phyloP scores from a whole-genome alignment of 1,140 invertebrate species.

The Ceratosolen solmsi region DNA sequence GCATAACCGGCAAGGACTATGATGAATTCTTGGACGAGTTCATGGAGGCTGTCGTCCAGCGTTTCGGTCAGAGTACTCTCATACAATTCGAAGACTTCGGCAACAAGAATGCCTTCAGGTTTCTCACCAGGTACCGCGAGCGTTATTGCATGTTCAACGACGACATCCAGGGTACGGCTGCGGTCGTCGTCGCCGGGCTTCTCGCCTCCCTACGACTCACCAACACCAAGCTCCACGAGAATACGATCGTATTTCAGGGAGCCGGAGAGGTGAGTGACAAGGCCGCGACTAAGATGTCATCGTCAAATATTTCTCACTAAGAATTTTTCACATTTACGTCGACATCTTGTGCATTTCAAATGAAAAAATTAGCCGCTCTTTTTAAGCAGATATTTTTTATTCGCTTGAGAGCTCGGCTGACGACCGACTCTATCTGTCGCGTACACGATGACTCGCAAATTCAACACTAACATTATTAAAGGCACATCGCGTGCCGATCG shows the following conservation, averaged over 20 bases:
- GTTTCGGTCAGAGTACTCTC: conserved; percentile 87
- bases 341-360: no score
- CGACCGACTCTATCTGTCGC: no score
- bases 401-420: neutral
- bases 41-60: conserved; percentile 90
- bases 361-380: no score
- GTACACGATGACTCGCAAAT: no score
- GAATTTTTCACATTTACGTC: no score
- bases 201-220: conserved; percentile 88
- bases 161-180: conserved; percentile 94
- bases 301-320: no score
- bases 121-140: conserved; percentile 88
- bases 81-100: conserved; percentile 98
- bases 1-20: conserved; percentile 87
- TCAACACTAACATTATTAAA: no score
- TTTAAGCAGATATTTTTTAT: neutral
- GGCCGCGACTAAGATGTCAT: no score
- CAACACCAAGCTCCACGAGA: conserved; percentile 83
- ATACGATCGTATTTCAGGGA: conserved; percentile 92
- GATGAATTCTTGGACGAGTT: conserved; percentile 98
- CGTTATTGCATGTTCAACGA: conserved; percentile 96
- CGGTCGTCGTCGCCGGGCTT: conserved; percentile 93
- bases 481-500: no score
- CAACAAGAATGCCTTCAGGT: conserved; percentile 90
- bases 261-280: conserved; percentile 88